Conservation (phyloP, 2,888 invertebrate species). For the Epiblema foenella region DNA sequence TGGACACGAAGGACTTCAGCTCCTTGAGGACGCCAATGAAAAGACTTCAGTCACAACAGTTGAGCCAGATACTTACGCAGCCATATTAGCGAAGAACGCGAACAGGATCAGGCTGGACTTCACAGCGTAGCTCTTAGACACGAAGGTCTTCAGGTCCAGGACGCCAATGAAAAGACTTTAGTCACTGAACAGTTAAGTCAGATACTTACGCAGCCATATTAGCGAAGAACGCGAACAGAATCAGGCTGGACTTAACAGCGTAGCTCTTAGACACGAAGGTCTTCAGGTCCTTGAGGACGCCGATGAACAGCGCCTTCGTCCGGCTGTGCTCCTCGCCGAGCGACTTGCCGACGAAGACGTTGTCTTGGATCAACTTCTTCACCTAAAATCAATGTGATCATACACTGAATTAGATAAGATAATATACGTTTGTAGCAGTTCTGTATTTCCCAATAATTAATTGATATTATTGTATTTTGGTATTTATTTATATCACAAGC, state of each 20-base stretch:
- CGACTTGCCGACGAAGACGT: slow-evolving; percentile 67
- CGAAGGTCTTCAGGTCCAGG: slow-evolving; percentile 71
- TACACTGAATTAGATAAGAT: too few species aligned
- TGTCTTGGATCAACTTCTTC: slow-evolving; percentile 72
- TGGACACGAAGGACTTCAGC: slow-evolving; percentile 73
- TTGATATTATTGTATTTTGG: too few species aligned
- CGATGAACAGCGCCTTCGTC: slow-evolving; percentile 69
- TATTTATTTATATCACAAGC: too few species aligned
- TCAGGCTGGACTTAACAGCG: slow-evolving; percentile 71
- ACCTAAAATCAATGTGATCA: slow-evolving; percentile 58
- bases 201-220: slow-evolving; percentile 80
- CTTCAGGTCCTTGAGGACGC: slow-evolving; percentile 73
- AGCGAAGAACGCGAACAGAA: slow-evolving; percentile 77
- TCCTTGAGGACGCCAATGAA: slow-evolving; percentile 74
- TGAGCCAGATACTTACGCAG: slow-evolving; percentile 78
- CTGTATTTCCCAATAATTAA: too few species aligned
- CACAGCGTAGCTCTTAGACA: slow-evolving; percentile 71
- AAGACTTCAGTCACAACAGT: too few species aligned
- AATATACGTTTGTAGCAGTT: too few species aligned
- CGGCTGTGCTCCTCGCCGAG: slow-evolving; percentile 66
- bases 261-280: slow-evolving; percentile 73
- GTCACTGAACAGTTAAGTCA: neutral
- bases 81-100: slow-evolving; percentile 80
- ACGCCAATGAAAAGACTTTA: slow-evolving; percentile 60
- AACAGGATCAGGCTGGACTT: slow-evolving; percentile 76